Percentiles rank a stretch among this genome's conserved stretches.
Evolutionary conservation across 2,888 invertebrate species (phyloP).

Genomic region (Acanthopleura granulata): DNA sequence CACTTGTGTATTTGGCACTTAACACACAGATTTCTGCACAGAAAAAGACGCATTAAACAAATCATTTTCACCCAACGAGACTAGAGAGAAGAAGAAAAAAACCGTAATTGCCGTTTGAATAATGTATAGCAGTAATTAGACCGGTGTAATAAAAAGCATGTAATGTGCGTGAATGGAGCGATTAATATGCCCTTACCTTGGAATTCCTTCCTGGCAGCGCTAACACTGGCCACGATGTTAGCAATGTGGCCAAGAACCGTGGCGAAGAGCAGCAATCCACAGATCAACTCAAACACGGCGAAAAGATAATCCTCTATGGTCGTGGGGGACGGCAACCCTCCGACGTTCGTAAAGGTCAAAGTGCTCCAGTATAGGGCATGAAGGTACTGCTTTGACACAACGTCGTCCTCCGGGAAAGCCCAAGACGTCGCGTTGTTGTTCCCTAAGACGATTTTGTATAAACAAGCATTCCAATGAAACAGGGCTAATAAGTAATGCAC

Average conservation of each 20-base stretch:
- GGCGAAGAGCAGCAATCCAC: slow-evolving; percentile 94
- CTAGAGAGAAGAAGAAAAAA: too few species aligned
- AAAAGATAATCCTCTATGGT: slow-evolving; percentile 96
- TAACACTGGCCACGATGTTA: slow-evolving; percentile 97
- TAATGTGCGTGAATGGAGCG: too few species aligned
- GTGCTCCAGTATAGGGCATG: slow-evolving; percentile 99
- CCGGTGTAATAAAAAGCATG: too few species aligned
- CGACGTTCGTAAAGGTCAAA: slow-evolving; percentile 94
- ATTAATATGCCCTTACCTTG: slow-evolving; percentile 80
- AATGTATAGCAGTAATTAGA: too few species aligned
- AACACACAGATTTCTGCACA: too few species aligned
- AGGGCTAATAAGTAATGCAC: slow-evolving; percentile 94
- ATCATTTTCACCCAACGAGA: too few species aligned
- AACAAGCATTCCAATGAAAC: slow-evolving; percentile 99
- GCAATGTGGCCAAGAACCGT: slow-evolving; percentile 97
- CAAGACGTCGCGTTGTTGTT: slow-evolving; percentile 74
- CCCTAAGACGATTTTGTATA: slow-evolving; percentile 83
- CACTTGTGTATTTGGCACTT: too few species aligned
- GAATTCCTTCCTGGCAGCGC: slow-evolving; percentile 97
- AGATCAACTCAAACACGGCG: slow-evolving; percentile 93
- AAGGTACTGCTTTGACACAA: slow-evolving; percentile 84
- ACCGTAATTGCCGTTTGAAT: too few species aligned
- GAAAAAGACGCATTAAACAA: too few species aligned
- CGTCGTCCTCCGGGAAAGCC: slow-evolving; percentile 50
- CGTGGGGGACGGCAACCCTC: slow-evolving; percentile 89